Evolutionary conservation across 2,888 invertebrate genomes (phyloP).

Genomic region (Rhopalosiphum nymphaeae): DNA sequence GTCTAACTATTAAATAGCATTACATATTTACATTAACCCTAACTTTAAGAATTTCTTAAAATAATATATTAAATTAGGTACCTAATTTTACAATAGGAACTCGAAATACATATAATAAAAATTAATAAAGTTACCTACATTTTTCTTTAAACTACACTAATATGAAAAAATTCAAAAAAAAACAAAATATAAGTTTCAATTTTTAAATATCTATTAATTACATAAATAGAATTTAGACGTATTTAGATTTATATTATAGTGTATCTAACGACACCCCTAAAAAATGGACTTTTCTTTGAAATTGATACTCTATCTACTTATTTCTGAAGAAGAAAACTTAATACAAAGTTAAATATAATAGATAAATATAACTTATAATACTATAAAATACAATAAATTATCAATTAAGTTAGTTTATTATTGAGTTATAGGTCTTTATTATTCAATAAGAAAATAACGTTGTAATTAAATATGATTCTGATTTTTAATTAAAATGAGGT

Average conservation of each 20-base stretch:
- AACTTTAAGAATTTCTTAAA: not conserved
- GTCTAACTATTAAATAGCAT: not conserved
- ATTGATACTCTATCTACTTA: not conserved
- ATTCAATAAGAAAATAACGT: not conserved
- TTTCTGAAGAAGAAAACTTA: not conserved
- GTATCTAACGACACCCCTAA: not conserved
- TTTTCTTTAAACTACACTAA: too few species aligned
- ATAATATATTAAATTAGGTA: not conserved
- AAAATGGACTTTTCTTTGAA: not conserved
- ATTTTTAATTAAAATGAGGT: not conserved
- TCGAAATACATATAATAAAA: too few species aligned
- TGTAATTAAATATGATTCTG: not conserved
- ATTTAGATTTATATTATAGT: not conserved
- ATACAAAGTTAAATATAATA: not conserved
- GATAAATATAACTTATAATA: not conserved
- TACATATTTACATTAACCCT: not conserved
- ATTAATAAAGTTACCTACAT: too few species aligned
- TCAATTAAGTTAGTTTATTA: not conserved
- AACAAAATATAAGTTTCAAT: not conserved
- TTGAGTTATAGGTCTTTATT: not conserved
- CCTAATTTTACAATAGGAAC: not conserved
- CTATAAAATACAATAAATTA: not conserved
- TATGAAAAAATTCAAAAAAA: too few species aligned
- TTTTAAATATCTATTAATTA: not conserved
- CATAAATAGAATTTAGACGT: not conserved